Percentiles rank a stretch among this genome's conserved stretches.
Evolutionary conservation across 2,888 invertebrate species (phyloP).

Genomic region (Cerceris rybyensis): DNA sequence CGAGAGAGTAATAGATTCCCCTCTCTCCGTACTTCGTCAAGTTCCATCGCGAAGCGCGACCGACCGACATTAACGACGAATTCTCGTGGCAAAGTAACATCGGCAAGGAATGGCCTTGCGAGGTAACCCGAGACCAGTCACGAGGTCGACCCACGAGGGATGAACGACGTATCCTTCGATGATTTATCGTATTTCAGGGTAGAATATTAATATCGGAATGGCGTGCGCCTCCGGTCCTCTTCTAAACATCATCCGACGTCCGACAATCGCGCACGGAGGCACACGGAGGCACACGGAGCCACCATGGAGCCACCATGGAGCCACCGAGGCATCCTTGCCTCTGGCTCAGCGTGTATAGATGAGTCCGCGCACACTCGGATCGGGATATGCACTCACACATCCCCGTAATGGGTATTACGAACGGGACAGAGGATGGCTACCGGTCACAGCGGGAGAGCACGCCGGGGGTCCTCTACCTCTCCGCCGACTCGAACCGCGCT

Average conservation of each 20-base stretch:
- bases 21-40: too few relatives aligned
- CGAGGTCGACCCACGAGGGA: constrained; percentile 45
- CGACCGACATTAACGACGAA: background rate
- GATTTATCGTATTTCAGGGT: constrained; percentile 73
- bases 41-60: too few relatives aligned
- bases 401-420: constrained; percentile 75
- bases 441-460: constrained; percentile 81
- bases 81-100: background rate
- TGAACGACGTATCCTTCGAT: constrained; percentile 58
- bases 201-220: constrained; percentile 77
- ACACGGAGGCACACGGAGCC: background rate
- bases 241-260: constrained; percentile 30
- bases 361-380: constrained; percentile 2
- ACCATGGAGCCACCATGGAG: too few relatives aligned
- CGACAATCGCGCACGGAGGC: constrained; percentile 20
- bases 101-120: constrained; percentile 32
- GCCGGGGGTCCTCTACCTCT: constrained; percentile 77
- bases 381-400: constrained; percentile 40
- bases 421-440: constrained; percentile 81
- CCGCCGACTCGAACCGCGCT: constrained; percentile 64
- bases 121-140: constrained; percentile 44
- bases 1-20: background rate
- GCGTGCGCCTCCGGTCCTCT: constrained; percentile 65
- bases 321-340: background rate
- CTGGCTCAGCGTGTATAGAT: background rate